Base-by-base conservation (phyloP, 2,113 vertebrate genomes). In the Sinocyclocheilus grahami region DNA sequence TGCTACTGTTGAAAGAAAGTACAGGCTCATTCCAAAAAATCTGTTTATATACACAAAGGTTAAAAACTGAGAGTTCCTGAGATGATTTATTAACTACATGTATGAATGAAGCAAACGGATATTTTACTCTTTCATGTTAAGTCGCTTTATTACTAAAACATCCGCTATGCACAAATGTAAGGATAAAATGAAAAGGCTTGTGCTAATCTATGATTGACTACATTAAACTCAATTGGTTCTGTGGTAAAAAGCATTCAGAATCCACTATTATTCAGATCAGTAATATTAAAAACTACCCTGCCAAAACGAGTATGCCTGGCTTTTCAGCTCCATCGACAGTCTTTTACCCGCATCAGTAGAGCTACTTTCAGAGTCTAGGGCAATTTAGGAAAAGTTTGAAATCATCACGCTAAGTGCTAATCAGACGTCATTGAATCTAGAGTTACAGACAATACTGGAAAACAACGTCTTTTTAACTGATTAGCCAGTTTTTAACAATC, bases 371-470 rank as follows among this genome's bases (percentile, higher is more conserved):
- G 65, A 88, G 71, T 83, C 71, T 39, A 77, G 27, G 55, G 63
- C 74, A 79, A 18, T 75, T 65, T 20, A 53, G 30, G 77, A 75
- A 82, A 83, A 85, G 85, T 72, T 80, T 84, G 30, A 89, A 94
- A 92, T 89, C 90, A 86, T 89, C 83, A 88, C 86, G 85, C 90
- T 94, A 92, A 93, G 90, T 88, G 89, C 89, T 93, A 93, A 94
- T 93, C 91, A 93, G 91, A 91, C 85, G 89, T 92, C 89, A 87
- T 88, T 62, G 88, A 91, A 92, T 93, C 91, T 91, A 53, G 46
- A 55, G 42, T 88, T 39, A 39, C 39, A 39, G 39, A 39, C 39
- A 39, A 39, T 39, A 86, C 62, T 22, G 71, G n/a, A 74, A 77
- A 74, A 86, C 87, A 87, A 83, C 51, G 74, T 63, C 78, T 86